Evolutionary conservation across 2,797 vertebrate genomes (phyloP).

Genomic region (Cossypha dichroa): DNA sequence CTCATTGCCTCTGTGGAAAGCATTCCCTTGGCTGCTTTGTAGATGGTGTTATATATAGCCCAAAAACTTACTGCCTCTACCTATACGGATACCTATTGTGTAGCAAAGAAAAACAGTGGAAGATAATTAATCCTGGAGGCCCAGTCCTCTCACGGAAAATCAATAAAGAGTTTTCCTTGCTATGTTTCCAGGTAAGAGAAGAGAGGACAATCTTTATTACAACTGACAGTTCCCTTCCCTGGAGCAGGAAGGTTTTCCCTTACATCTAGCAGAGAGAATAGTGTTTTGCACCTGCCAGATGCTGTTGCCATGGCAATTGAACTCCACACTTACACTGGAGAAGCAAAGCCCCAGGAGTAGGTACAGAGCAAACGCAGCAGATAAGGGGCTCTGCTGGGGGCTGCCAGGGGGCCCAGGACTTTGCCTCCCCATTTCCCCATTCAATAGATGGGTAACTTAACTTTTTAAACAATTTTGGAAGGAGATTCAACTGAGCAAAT

Average conservation of each 20-base stretch:
- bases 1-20: neutral
- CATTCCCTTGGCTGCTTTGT: neutral
- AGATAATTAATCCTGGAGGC: constrained; percentile 32
- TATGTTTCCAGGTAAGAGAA: neutral
- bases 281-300: neutral
- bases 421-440: neutral
- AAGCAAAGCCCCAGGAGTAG: neutral
- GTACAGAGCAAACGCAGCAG: neutral
- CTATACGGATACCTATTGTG: neutral
- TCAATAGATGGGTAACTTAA: neutral
- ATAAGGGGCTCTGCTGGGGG: neutral
- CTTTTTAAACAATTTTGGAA: neutral
- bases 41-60: neutral
- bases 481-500: neutral
- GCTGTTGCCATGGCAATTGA: constrained; percentile 43
- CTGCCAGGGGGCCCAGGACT: neutral
- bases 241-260: constrained; percentile 7
- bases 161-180: constrained; percentile 19
- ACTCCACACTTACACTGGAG: neutral
- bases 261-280: neutral
- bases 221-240: neutral
- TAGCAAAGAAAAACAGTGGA: neutral
- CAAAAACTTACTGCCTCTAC: neutral
- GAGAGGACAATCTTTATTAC: constrained; percentile 5
- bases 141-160: neutral